phyloP scores from a whole-genome alignment of 2,888 invertebrate genomes.

The Acanthacorydalis orientalis region DNA sequence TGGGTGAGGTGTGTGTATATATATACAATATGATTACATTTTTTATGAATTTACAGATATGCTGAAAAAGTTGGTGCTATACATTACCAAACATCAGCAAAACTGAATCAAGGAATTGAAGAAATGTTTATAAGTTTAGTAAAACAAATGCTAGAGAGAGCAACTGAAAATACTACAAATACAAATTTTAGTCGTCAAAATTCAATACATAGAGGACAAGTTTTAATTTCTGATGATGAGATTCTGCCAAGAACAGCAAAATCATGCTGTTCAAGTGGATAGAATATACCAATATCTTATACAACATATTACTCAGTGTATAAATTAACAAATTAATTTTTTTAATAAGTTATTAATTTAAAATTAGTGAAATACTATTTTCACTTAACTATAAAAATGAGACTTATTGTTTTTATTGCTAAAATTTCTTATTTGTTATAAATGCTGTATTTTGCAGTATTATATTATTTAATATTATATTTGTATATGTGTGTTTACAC shows the following conservation, averaged over 20 bases:
- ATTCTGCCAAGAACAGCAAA: conserved; percentile 14
- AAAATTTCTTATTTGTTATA: no score
- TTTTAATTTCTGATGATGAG: conserved; percentile 22
- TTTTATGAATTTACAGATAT: conserved; percentile 42
- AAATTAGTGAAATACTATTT: no score
- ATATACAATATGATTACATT: no score
- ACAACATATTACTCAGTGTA: no score
- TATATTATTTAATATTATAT: no score
- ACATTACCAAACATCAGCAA: conserved; percentile 88
- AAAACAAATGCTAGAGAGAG: conserved; percentile 46
- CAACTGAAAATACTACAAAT: conserved; percentile 18
- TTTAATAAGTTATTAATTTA: no score
- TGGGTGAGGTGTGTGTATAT: no score
- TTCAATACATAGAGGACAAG: conserved; percentile 20
- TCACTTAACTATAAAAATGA: no score
- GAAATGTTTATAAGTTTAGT: conserved; percentile 78
- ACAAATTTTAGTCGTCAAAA: conserved; percentile 18
- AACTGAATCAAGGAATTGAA: conserved; percentile 78
- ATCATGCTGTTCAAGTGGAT: conserved; percentile 19
- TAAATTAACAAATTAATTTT: no score
- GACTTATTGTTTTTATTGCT: no score
- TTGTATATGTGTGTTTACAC: no score
- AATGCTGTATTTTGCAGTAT: no score
- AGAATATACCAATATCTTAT: conserved; percentile 5
- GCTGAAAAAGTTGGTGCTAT: conserved; percentile 79